Evolutionary conservation across 2,888 invertebrate genomes (phyloP).

Genomic region (Hylaea fasciaria): DNA sequence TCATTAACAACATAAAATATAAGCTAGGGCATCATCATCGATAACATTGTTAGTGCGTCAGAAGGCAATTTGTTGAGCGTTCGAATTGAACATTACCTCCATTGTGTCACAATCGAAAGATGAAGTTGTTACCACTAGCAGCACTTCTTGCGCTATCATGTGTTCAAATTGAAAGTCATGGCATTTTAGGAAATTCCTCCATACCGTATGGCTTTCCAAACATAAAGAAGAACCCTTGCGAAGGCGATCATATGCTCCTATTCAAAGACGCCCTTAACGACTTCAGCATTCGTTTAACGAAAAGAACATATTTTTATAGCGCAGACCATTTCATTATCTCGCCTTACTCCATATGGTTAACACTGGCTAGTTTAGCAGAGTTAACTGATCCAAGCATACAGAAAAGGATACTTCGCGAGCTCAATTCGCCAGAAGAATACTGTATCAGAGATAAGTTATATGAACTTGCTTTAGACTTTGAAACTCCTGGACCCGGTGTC

Average conservation of each 20-base stretch:
- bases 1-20: too few relatives aligned
- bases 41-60: too few relatives aligned
- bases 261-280: slow-evolving; percentile 15
- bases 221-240: slow-evolving; percentile 10
- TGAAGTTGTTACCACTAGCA: slow-evolving; percentile 19
- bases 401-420: slow-evolving; percentile 34
- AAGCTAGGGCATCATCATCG: too few relatives aligned
- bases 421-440: slow-evolving; percentile 44
- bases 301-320: slow-evolving; percentile 12
- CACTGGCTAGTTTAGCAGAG: slow-evolving; percentile 51
- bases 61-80: too few relatives aligned
- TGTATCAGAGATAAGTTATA: slow-evolving; percentile 49
- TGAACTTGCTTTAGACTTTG: slow-evolving; percentile 44
- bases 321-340: slow-evolving; percentile 47
- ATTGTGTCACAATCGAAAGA: too few relatives aligned
- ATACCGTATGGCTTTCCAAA: slow-evolving; percentile 6
- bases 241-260: not conserved
- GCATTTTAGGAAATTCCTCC: not conserved
- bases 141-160: slow-evolving; percentile 7
- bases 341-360: slow-evolving; percentile 48
- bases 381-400: slow-evolving; percentile 41
- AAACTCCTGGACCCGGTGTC: slow-evolving; percentile 44
- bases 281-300: slow-evolving; percentile 8
- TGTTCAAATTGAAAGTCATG: slow-evolving; percentile 5
- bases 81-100: too few relatives aligned